Base-by-base conservation (phyloP, 2,888 invertebrate genomes). In the Pachycephus smyrnensis region DNA sequence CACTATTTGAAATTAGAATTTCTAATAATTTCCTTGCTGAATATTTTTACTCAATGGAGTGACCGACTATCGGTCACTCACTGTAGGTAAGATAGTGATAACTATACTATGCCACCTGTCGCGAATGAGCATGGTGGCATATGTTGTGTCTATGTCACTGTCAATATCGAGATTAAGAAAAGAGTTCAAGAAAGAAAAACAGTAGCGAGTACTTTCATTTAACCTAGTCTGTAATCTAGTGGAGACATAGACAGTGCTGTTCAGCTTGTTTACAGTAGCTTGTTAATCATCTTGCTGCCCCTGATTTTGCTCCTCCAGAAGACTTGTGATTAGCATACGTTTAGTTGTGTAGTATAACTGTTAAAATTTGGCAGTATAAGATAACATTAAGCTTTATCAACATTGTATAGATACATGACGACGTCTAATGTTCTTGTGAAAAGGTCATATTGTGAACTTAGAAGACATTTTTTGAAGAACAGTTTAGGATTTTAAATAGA, bases 401-500 rank as follows among this genome's bases (percentile, higher is more conserved):
- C 15, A 9, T 6, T 55, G 40, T 55, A 15, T 55, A 23, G 40
- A 55, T 55, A 55, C 23, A 55, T 55, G 40, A 55, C 23, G 1
- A 55, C 23, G 23, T 23, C 23, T 55, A 55, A 23, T 23, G 23
- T 55, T 55, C 15, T 23, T 23, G 40, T 23, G 23, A 55, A 55
- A 23, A 55, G 6, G 6, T 55, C 9, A 1, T 15, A 55, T 23
- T 55, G 40, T 1, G 40, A 55, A 55, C 9, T 55, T 23, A 23
- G 15, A 55, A 55, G 15, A 55, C 23, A 6, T 1, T 9, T 55
- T 9, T 55, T 9, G 23, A 55, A 23, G 40, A 55, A 55, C 23
- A 55, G 40, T 55, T 55, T 55, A 55, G 23, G 23, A 55, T 55
- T 55, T 55, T 55, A 55, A 55, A 76, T 80, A 69, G 4, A 36